Evolutionary conservation across 2,888 invertebrate species (phyloP).

Genomic region (Andricus curvator): DNA sequence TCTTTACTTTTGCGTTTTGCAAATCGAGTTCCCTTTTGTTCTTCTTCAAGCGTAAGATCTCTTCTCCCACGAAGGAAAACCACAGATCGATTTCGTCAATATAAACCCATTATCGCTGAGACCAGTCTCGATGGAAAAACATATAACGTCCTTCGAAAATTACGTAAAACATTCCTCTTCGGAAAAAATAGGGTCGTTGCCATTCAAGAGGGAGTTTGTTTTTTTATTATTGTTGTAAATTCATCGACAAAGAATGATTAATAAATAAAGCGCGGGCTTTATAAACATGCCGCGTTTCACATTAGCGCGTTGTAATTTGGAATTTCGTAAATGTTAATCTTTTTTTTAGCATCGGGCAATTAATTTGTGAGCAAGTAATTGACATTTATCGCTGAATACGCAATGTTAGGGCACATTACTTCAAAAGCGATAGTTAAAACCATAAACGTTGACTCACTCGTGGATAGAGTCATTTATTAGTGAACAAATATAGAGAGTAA

Average conservation of each 20-base stretch:
- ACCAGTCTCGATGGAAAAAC: not conserved
- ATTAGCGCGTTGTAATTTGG: constrained; percentile 27
- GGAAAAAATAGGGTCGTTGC: constrained; percentile 27
- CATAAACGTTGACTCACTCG: constrained; percentile 5
- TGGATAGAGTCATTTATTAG: not conserved
- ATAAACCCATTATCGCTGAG: not conserved
- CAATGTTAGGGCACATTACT: constrained; percentile 10
- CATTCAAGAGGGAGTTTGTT: constrained; percentile 14
- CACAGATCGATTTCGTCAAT: constrained; percentile 23
- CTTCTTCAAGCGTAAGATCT: not conserved
- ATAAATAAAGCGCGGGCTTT: constrained; percentile 6
- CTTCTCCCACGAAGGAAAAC: not conserved
- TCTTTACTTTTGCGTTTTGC: not conserved
- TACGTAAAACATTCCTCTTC: constrained; percentile 7
- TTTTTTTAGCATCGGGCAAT: constrained; percentile 15
- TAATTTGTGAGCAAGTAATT: constrained; percentile 27
- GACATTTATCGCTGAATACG: constrained; percentile 33
- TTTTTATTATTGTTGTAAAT: constrained; percentile 1
- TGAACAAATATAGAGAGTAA: not conserved
- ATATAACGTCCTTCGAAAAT: constrained; percentile 14
- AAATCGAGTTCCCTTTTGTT: constrained; percentile 5
- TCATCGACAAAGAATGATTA: constrained; percentile 15
- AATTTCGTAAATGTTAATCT: constrained; percentile 25
- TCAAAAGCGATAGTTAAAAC: not conserved
- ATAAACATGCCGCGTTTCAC: not conserved